A percentile compares a stretch with the other conserved stretches of the same genome.
phyloP scores from a whole-genome alignment of 1,140 invertebrate genomes.

The Drosophila grimshawi region DNA sequence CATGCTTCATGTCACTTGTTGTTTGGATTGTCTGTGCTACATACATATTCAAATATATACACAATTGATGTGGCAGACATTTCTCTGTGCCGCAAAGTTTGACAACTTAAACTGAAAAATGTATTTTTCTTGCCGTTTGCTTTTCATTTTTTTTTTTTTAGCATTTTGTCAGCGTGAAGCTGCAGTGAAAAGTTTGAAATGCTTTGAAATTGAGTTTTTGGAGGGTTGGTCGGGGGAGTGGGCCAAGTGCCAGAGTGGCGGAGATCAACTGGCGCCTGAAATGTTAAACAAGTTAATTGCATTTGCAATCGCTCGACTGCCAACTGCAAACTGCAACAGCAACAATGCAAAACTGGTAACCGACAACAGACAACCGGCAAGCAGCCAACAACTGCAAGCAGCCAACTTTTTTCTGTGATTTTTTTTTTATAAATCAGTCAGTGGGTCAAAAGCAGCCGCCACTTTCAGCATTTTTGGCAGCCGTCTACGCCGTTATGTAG shows the following conservation, averaged over 20 bases:
- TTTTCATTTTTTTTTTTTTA: neutral
- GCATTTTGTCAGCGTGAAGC: neutral
- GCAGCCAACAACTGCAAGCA: slow-evolving; percentile 44
- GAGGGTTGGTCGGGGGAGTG: neutral
- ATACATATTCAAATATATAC: slow-evolving; percentile 52
- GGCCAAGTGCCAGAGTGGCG: slow-evolving; percentile 30
- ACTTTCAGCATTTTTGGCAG: slow-evolving; percentile 76
- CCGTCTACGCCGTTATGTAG: slow-evolving; percentile 47
- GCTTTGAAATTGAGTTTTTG: slow-evolving; percentile 14
- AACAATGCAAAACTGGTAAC: slow-evolving; percentile 1
- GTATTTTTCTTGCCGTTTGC: slow-evolving; percentile 11
- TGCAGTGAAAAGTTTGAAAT: slow-evolving; percentile 28
- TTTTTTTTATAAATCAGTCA: slow-evolving; percentile 72
- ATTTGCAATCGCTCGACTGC: slow-evolving; percentile 44
- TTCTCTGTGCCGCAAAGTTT: slow-evolving; percentile 41
- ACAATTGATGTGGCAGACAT: slow-evolving; percentile 66
- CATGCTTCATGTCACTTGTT: slow-evolving; percentile 31
- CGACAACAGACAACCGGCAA: slow-evolving; percentile 26
- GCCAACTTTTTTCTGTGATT: slow-evolving; percentile 37
- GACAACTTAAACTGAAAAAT: slow-evolving; percentile 18
- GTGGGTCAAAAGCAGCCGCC: slow-evolving; percentile 76
- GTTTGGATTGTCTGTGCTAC: slow-evolving; percentile 29
- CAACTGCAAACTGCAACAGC: slow-evolving; percentile 7
- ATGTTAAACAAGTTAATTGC: slow-evolving; percentile 64
- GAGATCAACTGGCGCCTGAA: slow-evolving; percentile 47